Percentiles rank a stretch among this genome's conserved stretches.
These are phyloP conservation scores for Aphelinus atriplicis DNA, from an alignment of 1,140 invertebrate genomes.

Conservation along the genomic window DNA sequence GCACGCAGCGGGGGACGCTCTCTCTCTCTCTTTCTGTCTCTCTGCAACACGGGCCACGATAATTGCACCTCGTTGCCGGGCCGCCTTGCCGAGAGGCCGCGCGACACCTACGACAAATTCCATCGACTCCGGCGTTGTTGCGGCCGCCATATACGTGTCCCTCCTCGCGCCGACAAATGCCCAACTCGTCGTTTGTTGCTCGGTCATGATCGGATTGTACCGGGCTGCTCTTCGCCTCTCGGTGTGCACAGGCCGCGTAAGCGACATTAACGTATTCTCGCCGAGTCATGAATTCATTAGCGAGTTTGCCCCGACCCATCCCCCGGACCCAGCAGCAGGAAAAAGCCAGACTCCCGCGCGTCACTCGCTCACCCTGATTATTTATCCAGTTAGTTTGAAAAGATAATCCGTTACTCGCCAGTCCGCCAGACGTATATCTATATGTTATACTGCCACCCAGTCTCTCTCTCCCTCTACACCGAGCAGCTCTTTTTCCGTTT, in stretches of 20 bases:
- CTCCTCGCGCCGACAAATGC: not conserved
- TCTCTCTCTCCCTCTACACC: too few species aligned
- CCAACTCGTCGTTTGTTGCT: constrained; percentile 33
- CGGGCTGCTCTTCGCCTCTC: too few species aligned
- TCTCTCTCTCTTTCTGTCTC: not conserved
- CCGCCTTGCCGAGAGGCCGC: not conserved
- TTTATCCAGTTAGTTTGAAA: constrained; percentile 32
- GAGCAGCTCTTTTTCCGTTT: too few species aligned
- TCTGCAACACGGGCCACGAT: constrained; percentile 39
- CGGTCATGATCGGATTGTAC: too few species aligned
- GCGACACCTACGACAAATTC: too few species aligned
- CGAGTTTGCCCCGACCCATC: constrained; percentile 36
- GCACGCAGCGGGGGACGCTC: constrained; percentile 20
- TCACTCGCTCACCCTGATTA: constrained; percentile 13
- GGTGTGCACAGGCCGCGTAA: not conserved
- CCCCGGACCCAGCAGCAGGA: too few species aligned
- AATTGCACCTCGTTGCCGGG: constrained; percentile 55
- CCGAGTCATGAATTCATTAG: constrained; percentile 53
- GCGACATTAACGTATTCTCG: constrained; percentile 46
- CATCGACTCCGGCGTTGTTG: too few species aligned
- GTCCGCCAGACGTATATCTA: too few species aligned
- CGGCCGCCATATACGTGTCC: too few species aligned
- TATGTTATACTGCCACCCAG: too few species aligned
- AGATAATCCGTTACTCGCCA: constrained; percentile 30
- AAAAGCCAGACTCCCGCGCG: constrained; percentile 18